Conservation (phyloP, 1,140 invertebrate genomes). For the Drosophila lacertosa region DNA sequence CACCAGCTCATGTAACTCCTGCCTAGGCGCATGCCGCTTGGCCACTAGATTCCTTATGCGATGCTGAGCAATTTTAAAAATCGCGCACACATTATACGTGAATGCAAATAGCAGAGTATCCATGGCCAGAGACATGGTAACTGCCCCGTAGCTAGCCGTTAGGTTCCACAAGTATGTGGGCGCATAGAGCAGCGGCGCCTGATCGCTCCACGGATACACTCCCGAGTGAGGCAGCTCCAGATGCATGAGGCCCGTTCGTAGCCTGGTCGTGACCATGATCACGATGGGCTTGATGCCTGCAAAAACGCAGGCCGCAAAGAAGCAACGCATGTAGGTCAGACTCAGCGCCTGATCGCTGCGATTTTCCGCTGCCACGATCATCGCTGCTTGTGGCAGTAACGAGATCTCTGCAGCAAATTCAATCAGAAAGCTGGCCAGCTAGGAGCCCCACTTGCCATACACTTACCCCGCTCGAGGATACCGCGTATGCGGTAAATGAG, state of each 20-base stretch:
- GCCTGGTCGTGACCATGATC: constrained; percentile 33
- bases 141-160: constrained; percentile 58
- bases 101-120: constrained; percentile 65
- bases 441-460: neutral
- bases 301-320: constrained; percentile 47
- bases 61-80: constrained; percentile 67
- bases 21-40: neutral
- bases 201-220: constrained; percentile 51
- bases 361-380: constrained; percentile 60
- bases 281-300: constrained; percentile 57
- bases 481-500: constrained; percentile 52
- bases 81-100: constrained; percentile 68
- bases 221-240: constrained; percentile 59
- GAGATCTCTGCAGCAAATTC: constrained; percentile 32
- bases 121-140: constrained; percentile 62
- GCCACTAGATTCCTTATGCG: constrained; percentile 48
- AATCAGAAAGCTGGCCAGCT: neutral
- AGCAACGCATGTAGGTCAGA: constrained; percentile 54
- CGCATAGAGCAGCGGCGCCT: constrained; percentile 36
- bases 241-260: constrained; percentile 24
- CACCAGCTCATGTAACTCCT: constrained; percentile 39
- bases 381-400: constrained; percentile 26
- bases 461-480: constrained; percentile 56
- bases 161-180: constrained; percentile 70
- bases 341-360: constrained; percentile 58